Evolutionary conservation across 53 echinoderm and acorn worm genomes (phyloP).

Genomic region (Glandiceps talaboti): DNA sequence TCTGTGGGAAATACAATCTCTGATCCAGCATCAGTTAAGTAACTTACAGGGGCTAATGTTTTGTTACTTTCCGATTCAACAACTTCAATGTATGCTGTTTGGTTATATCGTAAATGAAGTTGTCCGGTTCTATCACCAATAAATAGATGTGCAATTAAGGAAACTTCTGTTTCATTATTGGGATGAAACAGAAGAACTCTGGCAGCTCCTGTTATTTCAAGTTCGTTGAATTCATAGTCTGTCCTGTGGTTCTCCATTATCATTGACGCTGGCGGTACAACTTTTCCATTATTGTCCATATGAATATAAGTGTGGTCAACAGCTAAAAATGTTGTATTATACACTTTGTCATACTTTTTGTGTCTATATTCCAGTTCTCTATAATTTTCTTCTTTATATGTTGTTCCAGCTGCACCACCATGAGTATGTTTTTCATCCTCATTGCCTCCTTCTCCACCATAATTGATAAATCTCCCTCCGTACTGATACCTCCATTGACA

Average conservation of each 20-base stretch:
- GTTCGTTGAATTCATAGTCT: slow-evolving; percentile 69
- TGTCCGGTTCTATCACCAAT: slow-evolving; percentile 77
- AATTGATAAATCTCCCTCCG: slow-evolving; percentile 67
- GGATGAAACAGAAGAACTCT: slow-evolving; percentile 72
- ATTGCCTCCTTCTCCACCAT: slow-evolving; percentile 57
- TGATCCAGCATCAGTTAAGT: slow-evolving; percentile 52
- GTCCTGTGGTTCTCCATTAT: slow-evolving; percentile 42
- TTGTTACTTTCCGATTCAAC: slow-evolving; percentile 63
- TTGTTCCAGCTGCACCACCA: slow-evolving; percentile 79
- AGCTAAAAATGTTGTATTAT: slow-evolving; percentile 67
- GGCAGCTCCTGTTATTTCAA: slow-evolving; percentile 72
- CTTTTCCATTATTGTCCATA: slow-evolving; percentile 55
- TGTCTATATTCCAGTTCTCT: slow-evolving; percentile 60
- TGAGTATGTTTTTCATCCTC: slow-evolving; percentile 28
- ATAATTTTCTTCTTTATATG: slow-evolving; percentile 71
- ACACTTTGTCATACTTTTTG: slow-evolving; percentile 64
- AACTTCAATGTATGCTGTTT: slow-evolving; percentile 67
- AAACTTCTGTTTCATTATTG: slow-evolving; percentile 61
- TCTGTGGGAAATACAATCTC: slow-evolving; percentile 57
- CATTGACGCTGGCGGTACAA: slow-evolving; percentile 81
- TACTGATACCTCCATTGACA: slow-evolving; percentile 78
- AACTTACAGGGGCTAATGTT: slow-evolving; percentile 79
- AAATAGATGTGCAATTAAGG: slow-evolving; percentile 61
- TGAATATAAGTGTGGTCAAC: slow-evolving; percentile 80
- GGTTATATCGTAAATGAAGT: slow-evolving; percentile 60